Evolutionary conservation across 2,888 invertebrate species (phyloP).

Genomic region (Siphlonurus alternatus): DNA sequence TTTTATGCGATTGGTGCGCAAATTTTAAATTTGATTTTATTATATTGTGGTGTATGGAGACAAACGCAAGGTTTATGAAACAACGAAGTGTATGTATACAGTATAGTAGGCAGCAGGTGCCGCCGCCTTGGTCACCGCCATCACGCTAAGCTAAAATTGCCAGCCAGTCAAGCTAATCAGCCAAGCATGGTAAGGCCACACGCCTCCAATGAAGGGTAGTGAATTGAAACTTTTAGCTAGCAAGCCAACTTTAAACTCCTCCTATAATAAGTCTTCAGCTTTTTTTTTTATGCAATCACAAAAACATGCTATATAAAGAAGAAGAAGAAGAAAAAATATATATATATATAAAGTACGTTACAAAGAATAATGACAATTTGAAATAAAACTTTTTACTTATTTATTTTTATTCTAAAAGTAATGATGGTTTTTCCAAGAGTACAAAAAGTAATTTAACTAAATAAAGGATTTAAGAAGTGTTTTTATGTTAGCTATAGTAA

Average conservation of each 20-base stretch:
- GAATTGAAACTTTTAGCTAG: neutral
- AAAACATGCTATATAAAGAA: neutral
- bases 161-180: neutral
- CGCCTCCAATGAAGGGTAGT: neutral
- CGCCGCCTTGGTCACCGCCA: neutral
- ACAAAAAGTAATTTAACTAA: neutral
- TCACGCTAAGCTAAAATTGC: neutral
- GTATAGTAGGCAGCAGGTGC: neutral
- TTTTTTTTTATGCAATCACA: too few species aligned
- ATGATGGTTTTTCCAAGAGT: too few species aligned
- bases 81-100: too few species aligned
- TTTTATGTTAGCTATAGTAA: neutral
- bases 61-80: too few species aligned
- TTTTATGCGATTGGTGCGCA: too few species aligned
- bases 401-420: too few species aligned
- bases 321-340: neutral
- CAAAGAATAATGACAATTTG: too few species aligned
- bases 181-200: neutral
- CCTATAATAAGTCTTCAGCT: too few species aligned
- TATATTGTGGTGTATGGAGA: too few species aligned
- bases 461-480: neutral
- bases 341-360: too few species aligned
- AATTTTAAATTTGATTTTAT: too few species aligned
- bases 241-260: neutral
- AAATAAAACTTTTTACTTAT: too few species aligned